A percentile compares a stretch with the other conserved stretches of the same genome.
Evolutionary conservation across 2,113 vertebrate genomes (phyloP).

Genomic region (Apistogramma diplotaenia): DNA sequence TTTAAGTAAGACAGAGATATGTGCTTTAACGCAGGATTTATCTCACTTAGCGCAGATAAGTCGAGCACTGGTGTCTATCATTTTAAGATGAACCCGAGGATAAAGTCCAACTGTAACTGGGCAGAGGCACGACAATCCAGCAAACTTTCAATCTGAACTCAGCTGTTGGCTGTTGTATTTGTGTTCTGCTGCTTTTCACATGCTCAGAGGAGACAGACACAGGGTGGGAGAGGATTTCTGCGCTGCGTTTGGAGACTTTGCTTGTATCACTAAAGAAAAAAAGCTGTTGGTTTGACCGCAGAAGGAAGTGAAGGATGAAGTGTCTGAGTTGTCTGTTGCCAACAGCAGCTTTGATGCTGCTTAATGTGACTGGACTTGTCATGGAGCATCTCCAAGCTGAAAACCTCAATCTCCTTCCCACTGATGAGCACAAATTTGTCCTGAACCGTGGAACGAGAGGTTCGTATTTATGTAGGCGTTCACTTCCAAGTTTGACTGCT

Average conservation of each 20-base stretch:
- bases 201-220: background rate
- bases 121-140: constrained; percentile 7
- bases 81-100: constrained; percentile 57
- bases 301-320: constrained; percentile 53
- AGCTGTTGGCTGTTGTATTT: constrained; percentile 27
- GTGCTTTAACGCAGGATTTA: constrained; percentile 41
- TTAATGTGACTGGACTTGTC: constrained; percentile 38
- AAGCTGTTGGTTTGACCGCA: background rate
- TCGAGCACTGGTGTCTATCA: constrained; percentile 36
- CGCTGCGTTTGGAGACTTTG: background rate
- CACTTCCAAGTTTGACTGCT: constrained; percentile 4
- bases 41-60: constrained; percentile 69
- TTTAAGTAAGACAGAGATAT: constrained; percentile 30
- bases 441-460: constrained; percentile 78
- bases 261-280: background rate
- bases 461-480: constrained; percentile 26
- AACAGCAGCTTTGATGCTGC: constrained; percentile 51
- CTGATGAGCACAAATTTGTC: constrained; percentile 68
- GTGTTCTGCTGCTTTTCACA: constrained; percentile 30
- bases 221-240: background rate
- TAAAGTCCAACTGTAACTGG: constrained; percentile 73
- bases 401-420: constrained; percentile 78
- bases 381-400: constrained; percentile 60
- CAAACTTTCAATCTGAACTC: constrained; percentile 56
- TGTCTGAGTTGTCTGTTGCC: constrained; percentile 19